Conservation (phyloP, 2,888 invertebrate genomes). For the Spilosoma lubricipeda region DNA sequence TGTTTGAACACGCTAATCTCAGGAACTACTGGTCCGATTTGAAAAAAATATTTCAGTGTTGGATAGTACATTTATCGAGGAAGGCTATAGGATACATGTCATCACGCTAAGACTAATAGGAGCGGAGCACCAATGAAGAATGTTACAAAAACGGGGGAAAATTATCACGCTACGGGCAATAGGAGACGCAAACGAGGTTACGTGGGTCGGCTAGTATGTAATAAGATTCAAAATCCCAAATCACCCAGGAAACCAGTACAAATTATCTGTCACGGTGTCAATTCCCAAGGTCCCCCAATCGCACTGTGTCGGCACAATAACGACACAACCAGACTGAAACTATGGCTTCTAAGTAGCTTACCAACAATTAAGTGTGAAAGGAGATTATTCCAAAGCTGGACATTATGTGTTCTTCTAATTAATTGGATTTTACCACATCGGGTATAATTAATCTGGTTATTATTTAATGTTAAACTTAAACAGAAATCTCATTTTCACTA, state of each 20-base stretch:
- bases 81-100: too few species aligned
- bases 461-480: background rate
- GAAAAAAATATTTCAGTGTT: too few species aligned
- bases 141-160: too few species aligned
- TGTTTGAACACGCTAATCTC: too few species aligned
- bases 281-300: slow-evolving; percentile 3
- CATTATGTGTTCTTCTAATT: slow-evolving; percentile 32
- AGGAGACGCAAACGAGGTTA: too few species aligned
- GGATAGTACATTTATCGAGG: too few species aligned
- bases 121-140: too few species aligned
- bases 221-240: background rate
- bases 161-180: too few species aligned
- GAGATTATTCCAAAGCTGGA: slow-evolving; percentile 20
- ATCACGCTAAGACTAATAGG: too few species aligned
- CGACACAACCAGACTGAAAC: slow-evolving; percentile 2
- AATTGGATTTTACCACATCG: slow-evolving; percentile 29
- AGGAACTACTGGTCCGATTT: too few species aligned
- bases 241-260: background rate
- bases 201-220: too few species aligned
- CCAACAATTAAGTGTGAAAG: slow-evolving; percentile 16
- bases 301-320: slow-evolving; percentile 12
- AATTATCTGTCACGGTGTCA: background rate
- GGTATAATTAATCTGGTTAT: background rate
- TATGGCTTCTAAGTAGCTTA: slow-evolving; percentile 50
- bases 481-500: background rate